phyloP scores from a whole-genome alignment of 2,888 invertebrate genomes.

The Fabriciana adippe region DNA sequence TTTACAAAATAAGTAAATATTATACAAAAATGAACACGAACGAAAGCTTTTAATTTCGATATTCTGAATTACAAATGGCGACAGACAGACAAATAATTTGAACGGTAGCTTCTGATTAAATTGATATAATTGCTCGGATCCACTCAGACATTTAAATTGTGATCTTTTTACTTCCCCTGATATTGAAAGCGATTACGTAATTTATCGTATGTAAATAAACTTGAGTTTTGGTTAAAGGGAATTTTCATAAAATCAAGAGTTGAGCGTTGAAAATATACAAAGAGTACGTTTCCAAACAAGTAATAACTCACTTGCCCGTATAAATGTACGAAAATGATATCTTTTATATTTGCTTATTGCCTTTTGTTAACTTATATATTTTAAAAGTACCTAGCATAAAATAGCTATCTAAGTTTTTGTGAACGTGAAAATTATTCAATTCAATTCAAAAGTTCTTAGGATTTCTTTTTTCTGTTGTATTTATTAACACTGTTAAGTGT shows the following conservation, averaged over 20 bases:
- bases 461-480: too few relatives aligned
- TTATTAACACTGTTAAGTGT: too few relatives aligned
- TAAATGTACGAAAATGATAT: too few relatives aligned
- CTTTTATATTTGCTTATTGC: too few relatives aligned
- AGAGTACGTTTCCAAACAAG: too few relatives aligned
- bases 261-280: too few relatives aligned
- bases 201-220: conserved; percentile 32
- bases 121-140: conserved; percentile 38
- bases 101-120: conserved; percentile 63
- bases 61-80: conserved; percentile 68
- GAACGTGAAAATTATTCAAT: too few relatives aligned
- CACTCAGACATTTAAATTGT: conserved; percentile 40
- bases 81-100: conserved; percentile 61
- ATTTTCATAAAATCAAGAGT: not conserved
- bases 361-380: too few relatives aligned
- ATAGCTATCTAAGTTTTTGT: too few relatives aligned
- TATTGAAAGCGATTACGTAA: conserved; percentile 30
- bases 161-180: conserved; percentile 31
- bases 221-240: conserved; percentile 15
- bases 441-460: too few relatives aligned
- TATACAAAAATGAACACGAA: conserved; percentile 3
- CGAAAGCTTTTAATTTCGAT: conserved; percentile 14
- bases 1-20: not conserved
- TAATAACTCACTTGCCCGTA: too few relatives aligned
- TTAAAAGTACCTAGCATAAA: too few relatives aligned